Evolutionary conservation across 2,113 vertebrate genomes (phyloP).

Genomic region (Centrocercus urophasianus): DNA sequence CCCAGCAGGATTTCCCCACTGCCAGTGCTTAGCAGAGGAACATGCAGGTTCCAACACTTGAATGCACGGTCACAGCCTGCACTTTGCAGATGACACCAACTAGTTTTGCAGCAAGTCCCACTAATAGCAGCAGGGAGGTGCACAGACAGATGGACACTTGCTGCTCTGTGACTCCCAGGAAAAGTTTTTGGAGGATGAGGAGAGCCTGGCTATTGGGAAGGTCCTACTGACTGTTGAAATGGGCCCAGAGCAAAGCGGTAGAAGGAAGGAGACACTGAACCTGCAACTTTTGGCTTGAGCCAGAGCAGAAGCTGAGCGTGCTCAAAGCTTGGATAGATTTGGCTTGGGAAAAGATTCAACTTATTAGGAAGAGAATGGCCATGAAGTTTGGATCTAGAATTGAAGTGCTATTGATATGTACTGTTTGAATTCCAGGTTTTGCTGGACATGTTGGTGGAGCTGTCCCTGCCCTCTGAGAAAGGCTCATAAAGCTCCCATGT

Average conservation of each 20-base stretch:
- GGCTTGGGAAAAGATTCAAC: background rate
- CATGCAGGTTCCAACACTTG: background rate
- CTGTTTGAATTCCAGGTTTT: background rate
- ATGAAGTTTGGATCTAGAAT: background rate
- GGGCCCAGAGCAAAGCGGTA: background rate
- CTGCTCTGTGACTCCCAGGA: background rate
- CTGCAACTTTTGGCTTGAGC: background rate
- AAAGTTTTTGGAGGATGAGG: background rate
- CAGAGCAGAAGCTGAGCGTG: constrained; percentile 11
- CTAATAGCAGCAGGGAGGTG: background rate
- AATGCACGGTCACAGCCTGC: background rate
- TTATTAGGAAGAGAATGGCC: background rate
- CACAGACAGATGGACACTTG: background rate
- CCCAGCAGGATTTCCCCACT: background rate
- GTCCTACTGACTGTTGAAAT: background rate
- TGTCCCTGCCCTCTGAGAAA: background rate
- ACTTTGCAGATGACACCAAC: background rate
- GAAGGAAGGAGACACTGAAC: background rate
- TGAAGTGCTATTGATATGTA: background rate
- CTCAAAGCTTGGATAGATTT: background rate
- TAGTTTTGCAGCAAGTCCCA: background rate
- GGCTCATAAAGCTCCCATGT: background rate
- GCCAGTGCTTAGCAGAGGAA: background rate
- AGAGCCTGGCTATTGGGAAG: background rate
- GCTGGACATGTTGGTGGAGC: rapidly evolving